Evolutionary conservation across 2,888 invertebrate species (phyloP).

Genomic region (Tenthredo amoena): DNA sequence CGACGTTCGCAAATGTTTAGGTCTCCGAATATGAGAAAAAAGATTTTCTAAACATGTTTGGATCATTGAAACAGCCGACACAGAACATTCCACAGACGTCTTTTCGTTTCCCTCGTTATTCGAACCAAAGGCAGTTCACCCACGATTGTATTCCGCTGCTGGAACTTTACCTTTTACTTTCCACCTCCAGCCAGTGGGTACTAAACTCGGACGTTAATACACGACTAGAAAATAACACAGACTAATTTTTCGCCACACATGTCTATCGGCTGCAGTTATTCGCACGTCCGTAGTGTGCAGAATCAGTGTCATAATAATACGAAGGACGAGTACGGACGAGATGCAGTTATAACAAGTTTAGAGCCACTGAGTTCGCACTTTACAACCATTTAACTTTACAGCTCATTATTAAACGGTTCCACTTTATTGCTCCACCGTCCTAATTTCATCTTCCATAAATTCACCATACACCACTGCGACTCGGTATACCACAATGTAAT

Average conservation of each 20-base stretch:
- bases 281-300: neutral
- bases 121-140: neutral
- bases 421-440: neutral
- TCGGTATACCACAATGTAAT: neutral
- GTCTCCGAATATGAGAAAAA: neutral
- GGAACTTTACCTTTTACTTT: neutral
- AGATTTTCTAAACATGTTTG: neutral
- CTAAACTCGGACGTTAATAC: neutral
- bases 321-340: neutral
- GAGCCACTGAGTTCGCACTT: neutral
- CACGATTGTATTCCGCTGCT: neutral
- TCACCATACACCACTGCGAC: neutral
- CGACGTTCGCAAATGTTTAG: neutral
- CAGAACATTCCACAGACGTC: neutral
- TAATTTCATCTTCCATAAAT: neutral
- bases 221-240: neutral
- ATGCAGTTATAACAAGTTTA: neutral
- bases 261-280: neutral
- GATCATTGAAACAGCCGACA: neutral
- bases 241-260: neutral
- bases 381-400: conserved; percentile 25
- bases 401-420: conserved; percentile 7
- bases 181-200: neutral
- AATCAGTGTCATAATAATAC: neutral
- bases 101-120: neutral